Evolutionary conservation across 2,797 vertebrate species (phyloP).

Genomic region (Typhlichthys eigenmanni): DNA sequence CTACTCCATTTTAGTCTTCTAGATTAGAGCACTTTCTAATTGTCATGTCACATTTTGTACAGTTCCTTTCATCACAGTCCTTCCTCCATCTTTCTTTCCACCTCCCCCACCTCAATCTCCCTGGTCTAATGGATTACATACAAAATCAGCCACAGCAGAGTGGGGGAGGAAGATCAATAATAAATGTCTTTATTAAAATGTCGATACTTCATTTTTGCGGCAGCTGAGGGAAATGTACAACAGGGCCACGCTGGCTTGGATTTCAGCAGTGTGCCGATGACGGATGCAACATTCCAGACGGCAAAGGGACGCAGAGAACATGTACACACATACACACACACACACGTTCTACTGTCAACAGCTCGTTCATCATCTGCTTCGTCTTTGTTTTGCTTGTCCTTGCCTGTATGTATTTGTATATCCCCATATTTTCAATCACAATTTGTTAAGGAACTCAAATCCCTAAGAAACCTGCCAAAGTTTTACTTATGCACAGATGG

Average conservation of each 20-base stretch:
- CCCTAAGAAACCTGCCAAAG: not conserved
- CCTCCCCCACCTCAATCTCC: not conserved
- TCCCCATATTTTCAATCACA: constrained; percentile 11
- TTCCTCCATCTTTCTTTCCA: not conserved
- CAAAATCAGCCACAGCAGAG: constrained; percentile 19
- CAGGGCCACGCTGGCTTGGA: constrained; percentile 30
- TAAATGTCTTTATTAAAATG: constrained; percentile 73
- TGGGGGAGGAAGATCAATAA: constrained; percentile 47
- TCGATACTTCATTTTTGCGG: constrained; percentile 65
- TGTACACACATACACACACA: not conserved
- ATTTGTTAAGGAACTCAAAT: not conserved
- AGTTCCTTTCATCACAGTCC: constrained; percentile 1
- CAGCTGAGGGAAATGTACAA: constrained; percentile 28
- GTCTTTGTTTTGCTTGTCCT: not conserved
- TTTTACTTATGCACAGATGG: no score
- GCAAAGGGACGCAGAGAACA: constrained; percentile 11
- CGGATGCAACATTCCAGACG: constrained; percentile 43
- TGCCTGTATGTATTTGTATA: no score
- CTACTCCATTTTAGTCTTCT: not conserved
- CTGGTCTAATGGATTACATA: constrained; percentile 35
- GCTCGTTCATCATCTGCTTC: constrained; percentile 13
- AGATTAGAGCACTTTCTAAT: not conserved
- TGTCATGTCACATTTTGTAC: not conserved
- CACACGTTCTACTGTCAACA: constrained; percentile 21
- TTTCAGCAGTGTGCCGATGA: constrained; percentile 26